A percentile compares a stretch with the other conserved stretches of the same genome.
These are phyloP conservation scores for Heliconius himera DNA, from an alignment of 1,140 invertebrate species.

Conservation along the genomic window DNA sequence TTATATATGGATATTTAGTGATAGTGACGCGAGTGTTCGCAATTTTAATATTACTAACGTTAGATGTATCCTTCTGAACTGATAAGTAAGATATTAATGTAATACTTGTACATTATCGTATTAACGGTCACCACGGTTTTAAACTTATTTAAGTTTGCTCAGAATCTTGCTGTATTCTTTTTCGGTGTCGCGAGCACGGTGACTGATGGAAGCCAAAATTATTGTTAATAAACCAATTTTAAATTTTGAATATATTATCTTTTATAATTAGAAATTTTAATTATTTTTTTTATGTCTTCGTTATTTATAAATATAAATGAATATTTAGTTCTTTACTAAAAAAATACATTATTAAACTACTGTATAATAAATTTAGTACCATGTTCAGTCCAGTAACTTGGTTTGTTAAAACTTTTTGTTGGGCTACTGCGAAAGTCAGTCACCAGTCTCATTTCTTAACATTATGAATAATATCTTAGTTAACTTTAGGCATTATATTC, in stretches of 20 bases:
- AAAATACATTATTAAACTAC: background rate
- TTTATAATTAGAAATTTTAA: background rate
- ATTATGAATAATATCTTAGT: background rate
- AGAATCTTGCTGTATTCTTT: conserved; percentile 16
- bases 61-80: conserved; percentile 23
- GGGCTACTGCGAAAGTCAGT: background rate
- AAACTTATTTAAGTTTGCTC: conserved; percentile 33
- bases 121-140: conserved; percentile 8
- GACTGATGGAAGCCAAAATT: background rate
- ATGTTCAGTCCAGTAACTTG: too few species aligned
- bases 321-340: background rate
- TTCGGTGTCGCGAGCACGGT: background rate
- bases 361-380: background rate
- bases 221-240: background rate
- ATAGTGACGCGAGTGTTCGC: conserved; percentile 13
- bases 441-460: background rate
- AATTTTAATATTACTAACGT: conserved; percentile 7
- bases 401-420: too few species aligned
- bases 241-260: background rate
- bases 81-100: conserved; percentile 22
- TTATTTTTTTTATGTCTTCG: background rate
- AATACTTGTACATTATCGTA: conserved; percentile 19
- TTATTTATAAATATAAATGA: background rate
- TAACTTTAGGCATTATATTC: background rate
- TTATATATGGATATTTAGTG: conserved; percentile 19